Evolutionary conservation across 2,113 vertebrate genomes (phyloP).

Genomic region (Phyllostomus discolor): DNA sequence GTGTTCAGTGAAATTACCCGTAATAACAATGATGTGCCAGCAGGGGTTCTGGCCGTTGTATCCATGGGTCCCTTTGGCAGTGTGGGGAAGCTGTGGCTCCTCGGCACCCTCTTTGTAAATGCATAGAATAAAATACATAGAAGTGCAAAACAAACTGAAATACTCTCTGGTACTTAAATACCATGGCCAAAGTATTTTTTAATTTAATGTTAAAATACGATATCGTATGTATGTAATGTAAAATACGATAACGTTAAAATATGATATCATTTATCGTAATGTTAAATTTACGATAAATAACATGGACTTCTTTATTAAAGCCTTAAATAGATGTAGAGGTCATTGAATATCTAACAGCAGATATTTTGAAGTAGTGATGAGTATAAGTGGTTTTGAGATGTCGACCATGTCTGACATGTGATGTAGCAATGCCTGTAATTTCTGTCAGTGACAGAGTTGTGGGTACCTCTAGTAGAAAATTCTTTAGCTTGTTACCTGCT

Average conservation of each 20-base stretch:
- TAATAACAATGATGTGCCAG: background rate
- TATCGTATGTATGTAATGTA: too few species aligned
- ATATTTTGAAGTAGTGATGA: background rate
- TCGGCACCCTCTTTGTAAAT: background rate
- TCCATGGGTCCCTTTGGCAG: background rate
- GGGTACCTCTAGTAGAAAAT: background rate
- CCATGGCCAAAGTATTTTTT: background rate
- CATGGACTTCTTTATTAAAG: background rate
- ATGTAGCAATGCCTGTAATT: background rate
- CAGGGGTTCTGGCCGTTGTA: background rate
- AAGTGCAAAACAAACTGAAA: background rate
- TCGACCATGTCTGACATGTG: background rate
- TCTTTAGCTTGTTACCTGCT: background rate
- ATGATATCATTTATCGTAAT: too few species aligned
- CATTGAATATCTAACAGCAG: background rate
- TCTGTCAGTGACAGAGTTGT: background rate
- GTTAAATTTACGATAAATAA: background rate
- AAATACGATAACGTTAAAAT: too few species aligned
- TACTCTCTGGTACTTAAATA: background rate
- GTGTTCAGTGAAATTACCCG: background rate
- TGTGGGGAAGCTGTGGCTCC: background rate
- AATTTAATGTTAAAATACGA: too few species aligned
- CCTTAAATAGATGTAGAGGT: background rate
- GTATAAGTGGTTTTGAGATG: background rate
- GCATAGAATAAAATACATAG: background rate